Conservation (phyloP, 2,888 invertebrate species). For the Isoperla grammatica region DNA sequence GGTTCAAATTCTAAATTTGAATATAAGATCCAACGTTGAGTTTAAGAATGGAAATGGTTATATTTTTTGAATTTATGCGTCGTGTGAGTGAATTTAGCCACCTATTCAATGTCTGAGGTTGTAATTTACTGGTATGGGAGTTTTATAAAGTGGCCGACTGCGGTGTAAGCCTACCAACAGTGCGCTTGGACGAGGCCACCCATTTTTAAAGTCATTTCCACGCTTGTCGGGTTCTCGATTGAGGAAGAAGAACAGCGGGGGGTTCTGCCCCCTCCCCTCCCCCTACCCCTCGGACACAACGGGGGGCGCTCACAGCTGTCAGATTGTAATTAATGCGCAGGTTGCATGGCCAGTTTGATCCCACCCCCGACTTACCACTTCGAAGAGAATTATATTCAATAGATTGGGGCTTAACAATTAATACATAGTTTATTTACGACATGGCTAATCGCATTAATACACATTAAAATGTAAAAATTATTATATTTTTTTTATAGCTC, state of each 20-base stretch:
- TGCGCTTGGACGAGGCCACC: conserved; percentile 28
- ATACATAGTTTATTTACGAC: too few relatives aligned
- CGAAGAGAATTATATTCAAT: too few relatives aligned
- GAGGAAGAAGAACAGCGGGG: conserved; percentile 29
- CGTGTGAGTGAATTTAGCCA: conserved; percentile 15
- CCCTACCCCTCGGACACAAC: conserved; percentile 13
- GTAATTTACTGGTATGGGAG: conserved; percentile 8
- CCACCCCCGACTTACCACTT: conserved; percentile 16
- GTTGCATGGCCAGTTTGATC: conserved; percentile 27
- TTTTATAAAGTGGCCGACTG: conserved; percentile 8
- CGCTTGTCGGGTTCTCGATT: conserved; percentile 29
- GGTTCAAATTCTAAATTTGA: not conserved
- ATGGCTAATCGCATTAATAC: too few relatives aligned
- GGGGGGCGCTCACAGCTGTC: conserved; percentile 24
- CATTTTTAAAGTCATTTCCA: conserved; percentile 31
- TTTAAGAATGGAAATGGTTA: not conserved
- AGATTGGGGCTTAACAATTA: too few relatives aligned
- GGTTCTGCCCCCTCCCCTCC: conserved; percentile 2
- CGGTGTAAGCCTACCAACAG: conserved; percentile 9
- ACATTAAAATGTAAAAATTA: too few relatives aligned
- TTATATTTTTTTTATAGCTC: too few relatives aligned
- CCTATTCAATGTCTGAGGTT: conserved; percentile 10
- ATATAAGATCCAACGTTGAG: conserved; percentile 9
- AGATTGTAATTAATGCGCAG: conserved; percentile 31
- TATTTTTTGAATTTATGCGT: conserved; percentile 15